These are phyloP conservation scores for Microhierax caerulescens DNA, from an alignment of 2,797 vertebrate genomes.

Conservation along the genomic window DNA sequence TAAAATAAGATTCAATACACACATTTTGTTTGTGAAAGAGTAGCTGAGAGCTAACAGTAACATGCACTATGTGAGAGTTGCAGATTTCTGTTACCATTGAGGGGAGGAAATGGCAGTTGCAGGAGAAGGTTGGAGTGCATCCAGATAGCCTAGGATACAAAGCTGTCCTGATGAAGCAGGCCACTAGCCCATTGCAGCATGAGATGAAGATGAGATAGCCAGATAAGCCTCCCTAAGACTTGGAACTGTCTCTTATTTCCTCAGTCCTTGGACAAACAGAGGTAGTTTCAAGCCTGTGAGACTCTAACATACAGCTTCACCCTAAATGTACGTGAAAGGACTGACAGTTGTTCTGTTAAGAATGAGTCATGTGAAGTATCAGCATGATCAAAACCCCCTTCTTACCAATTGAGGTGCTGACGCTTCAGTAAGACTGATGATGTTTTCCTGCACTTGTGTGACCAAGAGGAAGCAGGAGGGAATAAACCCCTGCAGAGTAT, in stretches of 20 bases:
- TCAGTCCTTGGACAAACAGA: neutral
- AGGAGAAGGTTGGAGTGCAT: neutral
- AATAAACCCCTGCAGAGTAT: neutral
- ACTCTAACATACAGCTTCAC: neutral
- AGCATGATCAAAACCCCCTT: neutral
- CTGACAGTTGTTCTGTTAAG: neutral
- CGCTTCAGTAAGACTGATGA: neutral
- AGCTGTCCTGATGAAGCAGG: neutral
- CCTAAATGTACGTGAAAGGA: fast-evolving
- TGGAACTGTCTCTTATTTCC: neutral
- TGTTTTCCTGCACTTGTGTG: neutral
- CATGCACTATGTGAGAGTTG: neutral
- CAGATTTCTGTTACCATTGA: neutral
- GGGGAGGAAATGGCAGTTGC: neutral
- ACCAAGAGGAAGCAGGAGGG: neutral
- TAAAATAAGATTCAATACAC: neutral
- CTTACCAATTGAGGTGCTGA: neutral
- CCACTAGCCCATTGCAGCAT: too few species aligned
- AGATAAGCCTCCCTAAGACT: neutral
- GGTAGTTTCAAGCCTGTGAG: neutral
- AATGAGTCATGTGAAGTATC: neutral
- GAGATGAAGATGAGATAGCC: neutral
- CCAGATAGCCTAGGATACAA: neutral
- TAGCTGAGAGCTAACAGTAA: neutral
- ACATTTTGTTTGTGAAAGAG: neutral